phyloP scores from a whole-genome alignment of 2,797 vertebrate genomes.

The Acrocephalus scirpaceus region DNA sequence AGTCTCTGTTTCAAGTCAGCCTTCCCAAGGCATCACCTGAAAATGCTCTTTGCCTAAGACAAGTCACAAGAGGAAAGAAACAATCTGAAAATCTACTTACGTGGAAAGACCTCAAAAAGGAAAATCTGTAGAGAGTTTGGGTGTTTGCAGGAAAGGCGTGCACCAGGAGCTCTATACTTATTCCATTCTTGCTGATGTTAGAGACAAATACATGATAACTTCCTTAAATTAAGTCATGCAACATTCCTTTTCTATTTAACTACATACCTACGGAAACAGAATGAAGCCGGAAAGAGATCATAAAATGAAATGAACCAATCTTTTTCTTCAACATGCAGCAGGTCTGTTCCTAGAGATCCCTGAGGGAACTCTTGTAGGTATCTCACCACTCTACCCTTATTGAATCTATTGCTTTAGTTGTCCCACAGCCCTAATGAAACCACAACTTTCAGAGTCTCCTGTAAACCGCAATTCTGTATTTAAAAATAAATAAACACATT shows the following conservation, averaged over 20 bases:
- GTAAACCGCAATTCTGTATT: fast-evolving
- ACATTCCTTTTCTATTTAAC: background rate
- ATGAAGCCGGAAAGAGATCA: background rate
- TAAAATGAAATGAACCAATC: background rate
- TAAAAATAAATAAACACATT: background rate
- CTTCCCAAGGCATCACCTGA: background rate
- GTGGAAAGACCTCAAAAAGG: background rate
- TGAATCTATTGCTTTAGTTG: background rate
- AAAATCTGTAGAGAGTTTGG: background rate
- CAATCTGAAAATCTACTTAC: background rate
- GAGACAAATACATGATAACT: background rate
- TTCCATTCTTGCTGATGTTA: background rate
- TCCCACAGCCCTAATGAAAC: background rate
- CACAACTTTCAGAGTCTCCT: background rate
- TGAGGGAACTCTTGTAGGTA: background rate
- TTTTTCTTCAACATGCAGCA: background rate
- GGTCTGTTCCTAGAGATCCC: background rate
- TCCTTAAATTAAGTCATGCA: background rate
- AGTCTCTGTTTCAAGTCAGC: too few species aligned
- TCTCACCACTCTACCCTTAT: background rate
- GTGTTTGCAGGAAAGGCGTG: background rate
- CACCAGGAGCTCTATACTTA: background rate
- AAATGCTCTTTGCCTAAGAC: background rate
- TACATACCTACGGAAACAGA: background rate
- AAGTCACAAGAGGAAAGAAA: background rate